Evolutionary conservation across 1,140 invertebrate genomes (phyloP).

Genomic region (Sipha flava): DNA sequence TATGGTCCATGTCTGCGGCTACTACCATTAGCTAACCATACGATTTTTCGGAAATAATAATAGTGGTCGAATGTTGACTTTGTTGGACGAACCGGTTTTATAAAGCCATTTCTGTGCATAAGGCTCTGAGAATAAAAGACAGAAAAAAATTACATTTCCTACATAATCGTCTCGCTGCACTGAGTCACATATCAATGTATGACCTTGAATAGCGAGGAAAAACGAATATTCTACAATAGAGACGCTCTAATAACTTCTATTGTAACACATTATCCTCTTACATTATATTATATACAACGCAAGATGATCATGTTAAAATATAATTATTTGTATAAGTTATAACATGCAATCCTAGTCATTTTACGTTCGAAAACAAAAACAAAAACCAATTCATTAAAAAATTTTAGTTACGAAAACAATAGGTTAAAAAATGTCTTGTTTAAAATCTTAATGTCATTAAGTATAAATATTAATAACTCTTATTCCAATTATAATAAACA

Average conservation of each 20-base stretch:
- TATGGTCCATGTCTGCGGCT: not conserved
- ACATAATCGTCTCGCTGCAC: not conserved
- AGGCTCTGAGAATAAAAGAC: not conserved
- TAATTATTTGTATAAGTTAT: not conserved
- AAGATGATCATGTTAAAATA: not conserved
- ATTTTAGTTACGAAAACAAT: no score
- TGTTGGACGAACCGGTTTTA: not conserved
- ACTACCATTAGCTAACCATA: not conserved
- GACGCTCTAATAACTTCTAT: not conserved
- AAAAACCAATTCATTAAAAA: not conserved
- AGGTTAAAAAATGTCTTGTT: no score
- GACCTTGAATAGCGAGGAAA: not conserved
- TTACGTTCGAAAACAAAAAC: not conserved
- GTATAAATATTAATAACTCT: no score
- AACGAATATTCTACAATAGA: not conserved
- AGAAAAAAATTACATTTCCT: not conserved
- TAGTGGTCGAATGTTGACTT: not conserved
- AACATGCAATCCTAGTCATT: not conserved
- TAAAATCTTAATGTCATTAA: no score
- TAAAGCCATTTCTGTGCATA: not conserved
- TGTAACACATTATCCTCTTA: not conserved
- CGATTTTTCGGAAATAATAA: not conserved
- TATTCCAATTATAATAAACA: no score
- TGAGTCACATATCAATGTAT: not conserved
- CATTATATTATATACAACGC: not conserved